These are phyloP conservation scores for Alouatta palliata DNA, from an alignment of 2,113 vertebrate species.

Conservation along the genomic window DNA sequence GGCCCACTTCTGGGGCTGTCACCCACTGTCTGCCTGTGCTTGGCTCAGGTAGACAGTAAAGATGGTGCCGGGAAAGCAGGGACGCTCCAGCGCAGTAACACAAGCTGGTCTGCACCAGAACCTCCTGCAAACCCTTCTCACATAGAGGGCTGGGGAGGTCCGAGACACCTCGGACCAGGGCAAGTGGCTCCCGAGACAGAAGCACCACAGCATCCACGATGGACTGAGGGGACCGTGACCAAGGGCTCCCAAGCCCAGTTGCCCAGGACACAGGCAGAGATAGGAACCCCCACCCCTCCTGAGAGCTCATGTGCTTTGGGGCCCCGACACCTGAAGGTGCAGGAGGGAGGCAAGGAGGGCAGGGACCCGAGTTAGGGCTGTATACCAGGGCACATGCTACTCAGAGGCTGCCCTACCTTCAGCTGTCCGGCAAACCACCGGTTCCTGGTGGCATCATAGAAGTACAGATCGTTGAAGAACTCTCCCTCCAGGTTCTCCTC, in stretches of 20 bases:
- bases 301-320: not conserved
- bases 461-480: conserved; percentile 94
- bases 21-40: not conserved
- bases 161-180: not conserved
- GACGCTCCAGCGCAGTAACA: not conserved
- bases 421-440: conserved; percentile 93
- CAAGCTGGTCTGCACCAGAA: not conserved
- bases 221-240: not conserved
- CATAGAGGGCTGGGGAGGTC: not conserved
- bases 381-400: accelerated
- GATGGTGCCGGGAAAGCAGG: not conserved
- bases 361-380: not conserved
- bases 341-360: not conserved
- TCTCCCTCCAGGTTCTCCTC: conserved; percentile 94
- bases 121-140: not conserved
- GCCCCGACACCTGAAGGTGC: not conserved
- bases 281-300: not conserved
- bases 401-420: conserved; percentile 82
- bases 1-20: not conserved
- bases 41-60: not conserved
- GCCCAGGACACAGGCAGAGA: too few relatives aligned
- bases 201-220: not conserved
- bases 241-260: not conserved
- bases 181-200: not conserved
- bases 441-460: conserved; percentile 90